Evolutionary conservation across 2,113 vertebrate species (phyloP).

Genomic region (Charadrius vociferus): DNA sequence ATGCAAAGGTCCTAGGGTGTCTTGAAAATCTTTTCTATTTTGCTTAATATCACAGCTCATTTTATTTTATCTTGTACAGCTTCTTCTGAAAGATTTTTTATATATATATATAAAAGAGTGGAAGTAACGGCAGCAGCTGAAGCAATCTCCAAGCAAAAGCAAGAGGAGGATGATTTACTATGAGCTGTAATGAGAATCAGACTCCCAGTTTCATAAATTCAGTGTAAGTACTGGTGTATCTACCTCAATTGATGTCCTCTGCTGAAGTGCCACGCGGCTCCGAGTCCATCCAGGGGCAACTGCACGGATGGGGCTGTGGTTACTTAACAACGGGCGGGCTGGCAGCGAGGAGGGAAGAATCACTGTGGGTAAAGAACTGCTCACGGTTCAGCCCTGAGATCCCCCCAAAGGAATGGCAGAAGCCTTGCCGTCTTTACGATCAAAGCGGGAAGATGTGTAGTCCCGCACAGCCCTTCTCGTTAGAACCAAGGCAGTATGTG

Average conservation of each 20-base stretch:
- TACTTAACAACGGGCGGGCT: neutral
- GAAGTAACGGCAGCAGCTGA: neutral
- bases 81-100: neutral
- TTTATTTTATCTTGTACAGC: neutral
- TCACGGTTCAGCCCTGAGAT: neutral
- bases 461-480: rapidly evolving
- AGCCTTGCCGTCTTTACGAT: rapidly evolving
- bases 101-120: neutral
- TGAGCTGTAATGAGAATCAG: neutral
- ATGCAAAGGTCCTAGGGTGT: neutral
- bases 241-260: neutral
- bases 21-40: neutral
- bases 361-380: neutral
- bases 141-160: neutral
- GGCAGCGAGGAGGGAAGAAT: neutral
- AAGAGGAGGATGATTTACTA: constrained; percentile 16
- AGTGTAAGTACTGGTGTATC: neutral
- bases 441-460: neutral
- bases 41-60: neutral
- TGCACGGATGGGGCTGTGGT: neutral
- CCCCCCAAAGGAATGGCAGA: neutral
- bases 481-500: neutral
- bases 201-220: constrained; percentile 39
- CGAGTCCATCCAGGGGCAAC: neutral
- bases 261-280: neutral